phyloP scores from a whole-genome alignment of 2,113 vertebrate species.

The Salvator merianae region DNA sequence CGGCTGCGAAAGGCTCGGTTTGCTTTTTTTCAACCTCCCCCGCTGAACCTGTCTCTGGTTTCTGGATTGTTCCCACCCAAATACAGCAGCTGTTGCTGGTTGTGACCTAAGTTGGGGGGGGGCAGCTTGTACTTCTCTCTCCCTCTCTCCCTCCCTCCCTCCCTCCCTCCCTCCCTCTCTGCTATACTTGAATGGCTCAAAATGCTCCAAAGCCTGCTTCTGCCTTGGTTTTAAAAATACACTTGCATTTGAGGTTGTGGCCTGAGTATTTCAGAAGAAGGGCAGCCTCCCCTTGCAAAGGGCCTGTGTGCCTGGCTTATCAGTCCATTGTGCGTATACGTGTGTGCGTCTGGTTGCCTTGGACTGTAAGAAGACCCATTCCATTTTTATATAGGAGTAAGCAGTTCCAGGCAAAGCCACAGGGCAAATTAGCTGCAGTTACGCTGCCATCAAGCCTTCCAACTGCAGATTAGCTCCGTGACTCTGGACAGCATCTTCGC shows the following conservation, averaged over 20 bases:
- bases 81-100: not conserved
- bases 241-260: not conserved
- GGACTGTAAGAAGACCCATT: not conserved
- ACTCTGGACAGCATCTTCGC: constrained; percentile 55
- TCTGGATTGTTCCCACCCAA: not conserved
- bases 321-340: constrained; percentile 32
- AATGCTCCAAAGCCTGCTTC: not conserved
- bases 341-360: constrained; percentile 20
- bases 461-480: constrained; percentile 20
- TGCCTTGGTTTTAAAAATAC: constrained; percentile 27
- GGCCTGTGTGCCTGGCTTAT: constrained; percentile 46
- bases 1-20: not conserved
- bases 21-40: not conserved
- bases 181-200: not conserved
- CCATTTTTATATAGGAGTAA: not conserved
- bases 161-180: too few species aligned
- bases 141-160: too few species aligned
- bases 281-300: not conserved
- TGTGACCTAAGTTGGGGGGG: not conserved
- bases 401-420: not conserved
- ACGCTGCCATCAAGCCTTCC: constrained; percentile 14
- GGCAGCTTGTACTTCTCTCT: too few species aligned
- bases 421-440: not conserved
- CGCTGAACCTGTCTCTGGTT: constrained; percentile 14
- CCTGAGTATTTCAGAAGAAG: not conserved